Evolutionary conservation across 2,888 invertebrate species (phyloP).

Genomic region (Shargacucullia verbasci): DNA sequence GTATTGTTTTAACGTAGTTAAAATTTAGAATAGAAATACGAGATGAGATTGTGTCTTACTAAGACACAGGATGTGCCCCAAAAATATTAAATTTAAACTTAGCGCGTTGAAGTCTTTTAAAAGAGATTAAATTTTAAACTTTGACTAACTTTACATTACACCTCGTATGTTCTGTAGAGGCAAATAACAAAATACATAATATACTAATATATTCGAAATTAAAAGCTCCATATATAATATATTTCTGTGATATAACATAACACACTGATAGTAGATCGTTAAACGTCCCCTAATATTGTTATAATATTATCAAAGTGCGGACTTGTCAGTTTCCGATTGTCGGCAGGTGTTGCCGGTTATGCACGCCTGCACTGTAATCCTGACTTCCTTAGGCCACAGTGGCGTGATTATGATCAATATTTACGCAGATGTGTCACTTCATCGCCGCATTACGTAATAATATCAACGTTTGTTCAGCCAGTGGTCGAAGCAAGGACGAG

Average conservation of each 20-base stretch:
- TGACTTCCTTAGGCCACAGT: constrained; percentile 70
- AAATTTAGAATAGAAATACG: no score
- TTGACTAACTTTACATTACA: constrained; percentile 30
- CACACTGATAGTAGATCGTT: constrained; percentile 1
- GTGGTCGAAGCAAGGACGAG: constrained; percentile 69
- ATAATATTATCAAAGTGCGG: constrained; percentile 6
- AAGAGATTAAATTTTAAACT: constrained; percentile 60
- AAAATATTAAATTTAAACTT: constrained; percentile 1
- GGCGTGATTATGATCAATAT: constrained; percentile 85
- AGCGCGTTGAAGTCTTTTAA: constrained; percentile 87
- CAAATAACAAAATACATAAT: neutral
- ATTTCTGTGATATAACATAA: neutral
- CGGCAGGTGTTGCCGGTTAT: constrained; percentile 69
- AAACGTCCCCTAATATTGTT: constrained; percentile 11
- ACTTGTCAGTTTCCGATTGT: constrained; percentile 14
- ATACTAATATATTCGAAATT: neutral
- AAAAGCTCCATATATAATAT: constrained; percentile 1
- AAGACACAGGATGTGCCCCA: neutral
- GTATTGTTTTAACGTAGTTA: no score
- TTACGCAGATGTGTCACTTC: constrained; percentile 82
- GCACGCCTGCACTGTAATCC: constrained; percentile 72
- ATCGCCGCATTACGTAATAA: constrained; percentile 80
- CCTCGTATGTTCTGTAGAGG: neutral
- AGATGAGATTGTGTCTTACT: neutral
- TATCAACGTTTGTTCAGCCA: constrained; percentile 71